These are phyloP conservation scores for Moxostoma hubbsi DNA, from an alignment of 2,797 vertebrate species.

Conservation along the genomic window DNA sequence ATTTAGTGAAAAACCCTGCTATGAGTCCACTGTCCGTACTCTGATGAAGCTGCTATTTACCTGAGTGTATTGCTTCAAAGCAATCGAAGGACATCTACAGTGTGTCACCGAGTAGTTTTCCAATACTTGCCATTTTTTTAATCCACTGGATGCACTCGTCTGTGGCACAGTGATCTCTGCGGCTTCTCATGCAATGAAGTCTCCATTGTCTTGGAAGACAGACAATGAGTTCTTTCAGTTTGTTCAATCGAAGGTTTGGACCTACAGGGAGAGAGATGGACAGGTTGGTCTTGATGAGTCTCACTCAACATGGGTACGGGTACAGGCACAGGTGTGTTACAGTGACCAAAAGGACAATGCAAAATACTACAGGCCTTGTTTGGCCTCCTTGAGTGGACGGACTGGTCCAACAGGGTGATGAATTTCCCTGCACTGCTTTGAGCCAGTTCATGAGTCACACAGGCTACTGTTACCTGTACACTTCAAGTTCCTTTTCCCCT, in stretches of 20 bases:
- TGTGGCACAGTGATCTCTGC: constrained; percentile 33
- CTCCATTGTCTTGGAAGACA: constrained; percentile 34
- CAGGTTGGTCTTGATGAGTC: constrained; percentile 22
- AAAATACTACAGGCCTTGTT: constrained; percentile 16
- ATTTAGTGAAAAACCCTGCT: too few relatives aligned
- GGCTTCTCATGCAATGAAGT: constrained; percentile 28
- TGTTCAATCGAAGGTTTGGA: constrained; percentile 17
- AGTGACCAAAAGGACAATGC: constrained; percentile 28
- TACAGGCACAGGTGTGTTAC: neutral
- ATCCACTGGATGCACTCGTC: constrained; percentile 20
- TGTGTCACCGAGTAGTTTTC: constrained; percentile 67
- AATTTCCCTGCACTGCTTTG: constrained; percentile 50
- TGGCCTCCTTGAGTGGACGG: constrained; percentile 59
- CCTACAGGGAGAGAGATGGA: constrained; percentile 12
- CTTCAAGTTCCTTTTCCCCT: constrained; percentile 32
- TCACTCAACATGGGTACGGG: neutral
- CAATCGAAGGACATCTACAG: constrained; percentile 52
- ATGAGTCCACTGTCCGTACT: neutral
- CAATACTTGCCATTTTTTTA: constrained; percentile 54
- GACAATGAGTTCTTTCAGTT: constrained; percentile 37
- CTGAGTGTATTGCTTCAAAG: constrained; percentile 41
- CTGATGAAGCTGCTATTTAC: constrained; percentile 24
- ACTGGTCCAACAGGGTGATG: constrained; percentile 65
- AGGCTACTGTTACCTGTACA: constrained; percentile 55
- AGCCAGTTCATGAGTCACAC: constrained; percentile 49